A percentile compares a stretch with the other conserved stretches of the same genome.
Evolutionary conservation across 2,113 vertebrate genomes (phyloP).

Genomic region (Callocephalon fimbriatum): DNA sequence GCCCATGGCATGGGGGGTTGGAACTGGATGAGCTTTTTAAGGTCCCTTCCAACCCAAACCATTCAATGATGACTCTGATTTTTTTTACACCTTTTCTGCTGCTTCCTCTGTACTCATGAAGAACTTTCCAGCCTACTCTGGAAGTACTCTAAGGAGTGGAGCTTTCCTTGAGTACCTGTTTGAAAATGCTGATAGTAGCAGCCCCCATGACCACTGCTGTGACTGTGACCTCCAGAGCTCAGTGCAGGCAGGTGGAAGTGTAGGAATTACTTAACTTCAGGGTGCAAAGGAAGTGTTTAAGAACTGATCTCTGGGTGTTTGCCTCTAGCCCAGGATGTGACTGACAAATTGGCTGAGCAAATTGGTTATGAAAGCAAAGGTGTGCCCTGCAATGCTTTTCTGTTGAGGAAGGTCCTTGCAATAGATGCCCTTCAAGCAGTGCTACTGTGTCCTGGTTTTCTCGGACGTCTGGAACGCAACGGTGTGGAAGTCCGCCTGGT

Average conservation of each 20-base stretch:
- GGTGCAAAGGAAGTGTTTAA: neutral
- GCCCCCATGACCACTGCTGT: neutral
- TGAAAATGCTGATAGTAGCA: neutral
- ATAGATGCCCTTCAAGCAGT: neutral
- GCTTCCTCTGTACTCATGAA: neutral
- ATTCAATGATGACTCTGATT: neutral
- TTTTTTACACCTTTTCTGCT: neutral
- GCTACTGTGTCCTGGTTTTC: neutral
- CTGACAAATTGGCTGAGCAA: neutral
- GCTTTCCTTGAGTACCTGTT: neutral
- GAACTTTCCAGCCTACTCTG: neutral
- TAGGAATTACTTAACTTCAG: neutral
- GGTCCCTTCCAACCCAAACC: neutral
- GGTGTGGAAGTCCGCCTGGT: accelerated
- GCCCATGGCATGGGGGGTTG: neutral
- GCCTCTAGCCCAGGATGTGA: neutral
- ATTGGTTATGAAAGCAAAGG: neutral
- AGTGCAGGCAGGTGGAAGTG: neutral
- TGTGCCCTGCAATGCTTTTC: neutral
- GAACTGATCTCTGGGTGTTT: neutral
- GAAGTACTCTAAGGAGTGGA: neutral
- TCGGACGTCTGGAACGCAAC: neutral
- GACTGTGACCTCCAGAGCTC: accelerated
- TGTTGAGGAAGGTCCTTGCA: neutral
- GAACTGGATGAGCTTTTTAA: neutral